A percentile compares a stretch with the other conserved stretches of the same genome.
These are phyloP conservation scores for Syngnathus scovelli DNA, from an alignment of 2,113 vertebrate genomes.

Conservation along the genomic window DNA sequence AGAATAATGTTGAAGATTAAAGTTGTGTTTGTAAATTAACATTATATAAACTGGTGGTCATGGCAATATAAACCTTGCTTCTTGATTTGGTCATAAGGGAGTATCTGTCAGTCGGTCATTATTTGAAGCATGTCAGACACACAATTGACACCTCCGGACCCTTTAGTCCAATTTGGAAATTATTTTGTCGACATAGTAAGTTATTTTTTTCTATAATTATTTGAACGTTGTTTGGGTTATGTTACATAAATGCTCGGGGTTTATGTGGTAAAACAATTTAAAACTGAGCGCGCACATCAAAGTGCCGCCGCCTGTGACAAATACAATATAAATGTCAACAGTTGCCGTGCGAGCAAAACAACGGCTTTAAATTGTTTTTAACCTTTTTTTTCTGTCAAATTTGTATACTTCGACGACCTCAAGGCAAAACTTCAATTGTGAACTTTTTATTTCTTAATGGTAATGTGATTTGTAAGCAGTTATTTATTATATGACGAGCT, in stretches of 20 bases:
- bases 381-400: neutral
- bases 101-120: neutral
- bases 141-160: constrained; percentile 2
- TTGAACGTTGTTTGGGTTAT: neutral
- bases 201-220: constrained; percentile 8
- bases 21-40: neutral
- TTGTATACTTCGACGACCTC: neutral
- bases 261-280: neutral
- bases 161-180: constrained; percentile 17
- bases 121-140: constrained; percentile 40
- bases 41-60: neutral
- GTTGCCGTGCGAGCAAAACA: neutral
- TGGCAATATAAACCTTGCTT: neutral
- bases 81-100: neutral
- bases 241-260: neutral
- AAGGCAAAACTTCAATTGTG: neutral
- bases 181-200: constrained; percentile 48
- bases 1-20: neutral
- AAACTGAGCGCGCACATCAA: neutral
- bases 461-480: neutral
- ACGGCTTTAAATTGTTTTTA: neutral
- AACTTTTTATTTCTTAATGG: neutral
- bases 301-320: neutral
- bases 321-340: neutral
- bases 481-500: neutral